These are phyloP conservation scores for Scatophagus argus DNA, from an alignment of 2,113 vertebrate genomes.

Conservation along the genomic window DNA sequence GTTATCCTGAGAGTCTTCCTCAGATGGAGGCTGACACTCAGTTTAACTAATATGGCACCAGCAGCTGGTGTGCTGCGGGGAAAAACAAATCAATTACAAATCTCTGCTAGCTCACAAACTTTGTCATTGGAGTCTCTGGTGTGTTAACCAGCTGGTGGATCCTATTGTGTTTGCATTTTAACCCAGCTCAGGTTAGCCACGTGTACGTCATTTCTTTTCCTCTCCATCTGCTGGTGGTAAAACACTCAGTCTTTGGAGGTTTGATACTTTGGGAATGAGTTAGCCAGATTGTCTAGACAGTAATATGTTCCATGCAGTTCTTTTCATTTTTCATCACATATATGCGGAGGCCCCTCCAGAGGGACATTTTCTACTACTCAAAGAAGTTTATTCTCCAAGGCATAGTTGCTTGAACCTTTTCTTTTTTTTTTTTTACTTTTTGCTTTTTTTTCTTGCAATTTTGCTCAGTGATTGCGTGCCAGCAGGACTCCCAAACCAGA, in stretches of 20 bases:
- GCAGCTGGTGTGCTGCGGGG: slow-evolving; percentile 65
- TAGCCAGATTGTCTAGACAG: slow-evolving; percentile 55
- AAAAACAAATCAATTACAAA: slow-evolving; percentile 75
- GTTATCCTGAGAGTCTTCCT: slow-evolving; percentile 42
- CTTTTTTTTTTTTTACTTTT: slow-evolving; percentile 21
- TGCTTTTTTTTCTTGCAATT: slow-evolving; percentile 22
- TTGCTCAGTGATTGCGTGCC: slow-evolving; percentile 18
- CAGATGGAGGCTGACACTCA: slow-evolving; percentile 53
- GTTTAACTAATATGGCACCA: slow-evolving; percentile 59
- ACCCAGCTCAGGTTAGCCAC: slow-evolving; percentile 64
- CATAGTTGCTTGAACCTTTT: neutral
- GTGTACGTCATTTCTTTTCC: slow-evolving; percentile 61
- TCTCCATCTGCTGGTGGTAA: slow-evolving; percentile 61
- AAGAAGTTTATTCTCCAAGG: slow-evolving; percentile 38
- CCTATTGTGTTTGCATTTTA: slow-evolving; percentile 58
- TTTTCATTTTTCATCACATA: slow-evolving; percentile 53
- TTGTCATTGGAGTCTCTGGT: slow-evolving; percentile 64
- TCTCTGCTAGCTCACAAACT: slow-evolving; percentile 60
- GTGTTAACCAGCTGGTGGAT: slow-evolving; percentile 71
- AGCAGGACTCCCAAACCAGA: slow-evolving; percentile 12
- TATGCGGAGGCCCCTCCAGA: slow-evolving; percentile 22
- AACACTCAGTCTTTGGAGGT: slow-evolving; percentile 45
- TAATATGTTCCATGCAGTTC: slow-evolving; percentile 28
- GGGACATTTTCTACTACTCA: slow-evolving; percentile 23
- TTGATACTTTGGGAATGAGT: slow-evolving; percentile 36